These are phyloP conservation scores for Cercopithecus mona DNA, from an alignment of 2,113 vertebrate genomes.

Conservation along the genomic window DNA sequence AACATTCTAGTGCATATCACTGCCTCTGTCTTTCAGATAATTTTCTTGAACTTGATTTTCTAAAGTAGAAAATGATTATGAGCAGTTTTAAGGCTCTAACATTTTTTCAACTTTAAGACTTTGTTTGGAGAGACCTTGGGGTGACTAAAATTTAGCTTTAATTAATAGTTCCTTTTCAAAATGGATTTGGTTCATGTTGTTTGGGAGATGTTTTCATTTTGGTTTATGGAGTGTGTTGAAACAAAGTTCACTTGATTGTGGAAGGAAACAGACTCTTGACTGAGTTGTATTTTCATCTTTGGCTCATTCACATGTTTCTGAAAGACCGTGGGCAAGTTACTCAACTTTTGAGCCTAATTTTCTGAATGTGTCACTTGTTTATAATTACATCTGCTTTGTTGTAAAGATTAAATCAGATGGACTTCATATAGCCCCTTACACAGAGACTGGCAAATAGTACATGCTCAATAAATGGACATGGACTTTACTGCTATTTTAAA, in stretches of 20 bases:
- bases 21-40: background rate
- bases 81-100: background rate
- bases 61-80: background rate
- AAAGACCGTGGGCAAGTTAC: background rate
- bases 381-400: background rate
- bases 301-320: background rate
- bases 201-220: background rate
- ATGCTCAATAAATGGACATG: background rate
- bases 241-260: background rate
- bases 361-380: background rate
- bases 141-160: background rate
- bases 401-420: background rate
- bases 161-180: background rate
- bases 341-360: background rate
- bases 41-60: background rate
- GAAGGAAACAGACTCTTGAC: background rate
- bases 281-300: background rate
- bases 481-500: background rate
- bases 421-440: accelerated
- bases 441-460: accelerated
- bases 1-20: accelerated
- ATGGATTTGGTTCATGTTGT: background rate
- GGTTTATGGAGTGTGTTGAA: too few species aligned
- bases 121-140: background rate
- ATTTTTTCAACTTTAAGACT: background rate